phyloP scores from a whole-genome alignment of 2,888 invertebrate species.

The Cerastoderma edule region DNA sequence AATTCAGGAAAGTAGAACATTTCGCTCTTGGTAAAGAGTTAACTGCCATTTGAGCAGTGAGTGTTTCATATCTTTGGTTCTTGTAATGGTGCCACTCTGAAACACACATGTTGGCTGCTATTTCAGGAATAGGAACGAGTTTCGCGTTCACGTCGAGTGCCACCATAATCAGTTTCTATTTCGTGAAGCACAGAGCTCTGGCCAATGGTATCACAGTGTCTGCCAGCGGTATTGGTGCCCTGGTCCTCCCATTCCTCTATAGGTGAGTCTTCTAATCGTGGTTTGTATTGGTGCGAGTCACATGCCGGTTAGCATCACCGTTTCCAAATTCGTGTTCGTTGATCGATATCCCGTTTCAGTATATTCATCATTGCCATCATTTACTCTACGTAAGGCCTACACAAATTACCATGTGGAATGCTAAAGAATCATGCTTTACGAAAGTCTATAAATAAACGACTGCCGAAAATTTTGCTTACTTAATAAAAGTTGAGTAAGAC shows the following conservation, averaged over 20 bases:
- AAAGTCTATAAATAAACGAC: neutral
- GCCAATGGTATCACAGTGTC: conserved; percentile 71
- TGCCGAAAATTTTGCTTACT: no score
- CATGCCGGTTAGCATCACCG: neutral
- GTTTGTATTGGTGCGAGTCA: neutral
- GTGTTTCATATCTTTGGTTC: no score
- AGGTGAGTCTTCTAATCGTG: conserved; percentile 19
- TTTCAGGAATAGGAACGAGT: conserved; percentile 70
- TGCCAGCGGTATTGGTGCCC: conserved; percentile 69
- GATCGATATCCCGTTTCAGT: no score
- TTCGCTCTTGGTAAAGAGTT: no score
- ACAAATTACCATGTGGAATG: neutral
- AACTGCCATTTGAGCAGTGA: no score
- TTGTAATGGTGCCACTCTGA: no score
- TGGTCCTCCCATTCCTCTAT: conserved; percentile 64
- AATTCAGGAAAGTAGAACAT: no score
- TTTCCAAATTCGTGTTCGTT: neutral
- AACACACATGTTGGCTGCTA: neutral
- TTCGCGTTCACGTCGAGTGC: conserved; percentile 68
- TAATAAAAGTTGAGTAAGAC: no score
- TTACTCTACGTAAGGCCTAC: no score
- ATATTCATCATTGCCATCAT: no score
- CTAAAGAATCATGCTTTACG: neutral
- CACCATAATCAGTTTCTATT: conserved; percentile 71
- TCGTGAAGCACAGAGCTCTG: conserved; percentile 63